A percentile compares a stretch with the other conserved stretches of the same genome.
phyloP scores from a whole-genome alignment of 2,113 vertebrate genomes.

The Piprites chloris region DNA sequence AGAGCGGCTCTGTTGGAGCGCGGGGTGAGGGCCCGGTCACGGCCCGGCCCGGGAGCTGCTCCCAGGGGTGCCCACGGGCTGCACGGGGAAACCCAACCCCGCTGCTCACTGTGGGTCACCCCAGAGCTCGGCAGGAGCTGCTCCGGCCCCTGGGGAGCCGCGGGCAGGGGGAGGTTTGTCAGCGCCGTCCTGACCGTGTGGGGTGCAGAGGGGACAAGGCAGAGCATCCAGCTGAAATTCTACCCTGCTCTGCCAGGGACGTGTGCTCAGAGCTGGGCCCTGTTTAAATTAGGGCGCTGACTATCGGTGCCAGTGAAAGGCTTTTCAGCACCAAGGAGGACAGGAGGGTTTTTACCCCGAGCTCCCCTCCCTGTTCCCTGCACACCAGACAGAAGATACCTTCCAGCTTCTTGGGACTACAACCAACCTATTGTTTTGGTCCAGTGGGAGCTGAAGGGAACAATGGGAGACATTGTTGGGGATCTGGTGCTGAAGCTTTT shows the following conservation, averaged over 20 bases:
- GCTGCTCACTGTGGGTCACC: background rate
- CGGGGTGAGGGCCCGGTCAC: conserved; percentile 61
- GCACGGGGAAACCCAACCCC: background rate
- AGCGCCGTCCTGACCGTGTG: background rate
- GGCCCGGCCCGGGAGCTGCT: background rate
- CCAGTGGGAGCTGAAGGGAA: background rate
- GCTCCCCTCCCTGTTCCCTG: conserved; percentile 30
- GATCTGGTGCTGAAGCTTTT: background rate
- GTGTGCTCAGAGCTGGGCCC: background rate
- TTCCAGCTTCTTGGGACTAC: conserved; percentile 41
- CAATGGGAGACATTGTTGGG: conserved; percentile 44
- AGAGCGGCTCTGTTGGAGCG: conserved; percentile 41
- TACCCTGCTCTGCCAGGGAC: background rate
- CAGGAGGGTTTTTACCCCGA: conserved; percentile 36
- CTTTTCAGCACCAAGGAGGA: conserved; percentile 61
- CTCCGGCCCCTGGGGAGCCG: background rate
- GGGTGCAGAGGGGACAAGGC: background rate
- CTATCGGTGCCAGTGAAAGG: background rate
- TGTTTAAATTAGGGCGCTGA: background rate
- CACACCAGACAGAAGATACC: background rate
- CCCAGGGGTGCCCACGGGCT: background rate
- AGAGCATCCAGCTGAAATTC: background rate
- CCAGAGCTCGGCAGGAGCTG: background rate
- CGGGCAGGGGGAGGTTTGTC: background rate
- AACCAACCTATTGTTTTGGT: conserved; percentile 39